These are phyloP conservation scores for Eupeodes latifasciatus DNA, from an alignment of 2,888 invertebrate genomes.

Conservation along the genomic window DNA sequence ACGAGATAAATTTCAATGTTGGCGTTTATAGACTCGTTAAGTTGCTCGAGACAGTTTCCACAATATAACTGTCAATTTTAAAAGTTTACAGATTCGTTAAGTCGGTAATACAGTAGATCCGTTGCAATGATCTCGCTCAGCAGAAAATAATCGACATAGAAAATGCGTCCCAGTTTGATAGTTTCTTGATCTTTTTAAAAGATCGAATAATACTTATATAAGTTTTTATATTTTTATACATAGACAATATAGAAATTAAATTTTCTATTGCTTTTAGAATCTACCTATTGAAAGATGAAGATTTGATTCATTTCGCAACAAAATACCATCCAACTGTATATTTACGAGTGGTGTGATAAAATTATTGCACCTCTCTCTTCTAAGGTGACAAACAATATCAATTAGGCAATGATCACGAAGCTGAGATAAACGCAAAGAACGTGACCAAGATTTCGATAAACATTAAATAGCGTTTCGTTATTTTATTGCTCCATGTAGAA, in stretches of 20 bases:
- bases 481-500: conserved; percentile 32
- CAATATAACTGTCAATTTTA: too few species aligned
- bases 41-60: too few species aligned
- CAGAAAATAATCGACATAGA: too few species aligned
- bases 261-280: background rate
- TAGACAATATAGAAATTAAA: background rate
- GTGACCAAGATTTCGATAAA: conserved; percentile 74
- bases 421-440: conserved; percentile 66
- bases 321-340: background rate
- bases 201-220: too few species aligned
- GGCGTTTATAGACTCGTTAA: too few species aligned
- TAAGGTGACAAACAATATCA: conserved; percentile 52
- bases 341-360: conserved; percentile 19
- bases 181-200: too few species aligned
- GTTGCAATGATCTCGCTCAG: too few species aligned
- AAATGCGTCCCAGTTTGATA: too few species aligned
- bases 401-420: conserved; percentile 74
- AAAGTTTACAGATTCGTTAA: too few species aligned
- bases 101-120: too few species aligned
- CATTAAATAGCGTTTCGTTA: conserved; percentile 15
- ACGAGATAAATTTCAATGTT: too few species aligned
- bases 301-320: background rate
- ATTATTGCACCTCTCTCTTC: conserved; percentile 37
- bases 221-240: too few species aligned
- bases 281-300: background rate